phyloP scores from a whole-genome alignment of 2,113 vertebrate species.

The Chloropsis hardwickii region DNA sequence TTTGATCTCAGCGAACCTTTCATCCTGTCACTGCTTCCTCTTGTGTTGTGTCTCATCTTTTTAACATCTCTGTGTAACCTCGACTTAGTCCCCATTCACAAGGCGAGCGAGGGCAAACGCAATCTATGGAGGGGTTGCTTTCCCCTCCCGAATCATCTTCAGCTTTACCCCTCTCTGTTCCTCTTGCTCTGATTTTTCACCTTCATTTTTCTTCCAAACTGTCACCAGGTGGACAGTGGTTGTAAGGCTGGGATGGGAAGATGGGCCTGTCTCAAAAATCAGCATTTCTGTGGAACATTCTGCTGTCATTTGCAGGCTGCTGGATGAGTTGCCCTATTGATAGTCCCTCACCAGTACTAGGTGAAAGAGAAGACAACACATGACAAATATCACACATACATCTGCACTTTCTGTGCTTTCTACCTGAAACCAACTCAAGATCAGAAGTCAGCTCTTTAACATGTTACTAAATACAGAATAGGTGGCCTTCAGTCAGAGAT shows the following conservation, averaged over 20 bases:
- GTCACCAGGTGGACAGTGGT: not conserved
- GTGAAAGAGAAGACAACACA: not conserved
- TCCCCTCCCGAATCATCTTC: conserved; percentile 28
- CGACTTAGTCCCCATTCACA: conserved; percentile 1
- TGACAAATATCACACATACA: rapidly evolving
- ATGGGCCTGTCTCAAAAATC: not conserved
- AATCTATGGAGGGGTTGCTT: conserved; percentile 34
- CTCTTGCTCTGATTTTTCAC: conserved; percentile 19
- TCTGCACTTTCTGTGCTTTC: not conserved
- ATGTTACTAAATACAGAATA: not conserved
- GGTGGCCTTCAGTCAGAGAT: not conserved
- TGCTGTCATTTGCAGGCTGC: not conserved
- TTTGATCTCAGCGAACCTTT: conserved; percentile 60
- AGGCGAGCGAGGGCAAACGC: not conserved
- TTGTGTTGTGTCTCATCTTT: conserved; percentile 9
- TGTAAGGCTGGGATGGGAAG: not conserved
- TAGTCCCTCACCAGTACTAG: not conserved
- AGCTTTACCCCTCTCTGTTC: conserved; percentile 4
- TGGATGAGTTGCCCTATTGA: not conserved
- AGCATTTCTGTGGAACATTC: not conserved
- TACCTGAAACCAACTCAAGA: not conserved
- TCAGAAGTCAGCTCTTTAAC: not conserved
- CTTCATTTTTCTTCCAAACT: not conserved
- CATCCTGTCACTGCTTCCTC: conserved; percentile 9
- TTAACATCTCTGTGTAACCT: conserved; percentile 11